Conservation (phyloP, 37 sponge, comb jelly and placozoan genomes). For the Hexactinellida sp. region DNA sequence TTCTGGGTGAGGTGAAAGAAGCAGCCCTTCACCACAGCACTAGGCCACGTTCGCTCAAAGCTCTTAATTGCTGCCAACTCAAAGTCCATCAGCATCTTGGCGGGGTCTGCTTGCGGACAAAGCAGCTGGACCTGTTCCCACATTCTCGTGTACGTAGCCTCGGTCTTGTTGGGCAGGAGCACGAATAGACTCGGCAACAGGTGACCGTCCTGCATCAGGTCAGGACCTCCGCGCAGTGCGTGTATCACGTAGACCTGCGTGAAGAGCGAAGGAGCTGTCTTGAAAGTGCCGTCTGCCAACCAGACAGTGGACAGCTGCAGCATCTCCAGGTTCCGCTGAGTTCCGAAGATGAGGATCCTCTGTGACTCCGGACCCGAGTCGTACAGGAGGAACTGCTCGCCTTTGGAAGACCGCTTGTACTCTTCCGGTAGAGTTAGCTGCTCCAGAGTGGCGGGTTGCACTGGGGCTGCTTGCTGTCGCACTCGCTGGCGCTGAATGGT, state of each 20-base stretch:
- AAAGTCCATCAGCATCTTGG: not conserved
- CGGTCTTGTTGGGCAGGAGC: not conserved
- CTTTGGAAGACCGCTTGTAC: not conserved
- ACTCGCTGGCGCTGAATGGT: not conserved
- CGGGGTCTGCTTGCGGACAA: not conserved
- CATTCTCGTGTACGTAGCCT: not conserved
- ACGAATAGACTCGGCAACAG: not conserved
- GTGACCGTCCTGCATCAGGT: not conserved
- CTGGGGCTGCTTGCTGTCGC: not conserved
- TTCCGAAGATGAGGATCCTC: not conserved
- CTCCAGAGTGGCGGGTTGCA: not conserved
- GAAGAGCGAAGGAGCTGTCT: not conserved
- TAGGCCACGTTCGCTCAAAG: not conserved
- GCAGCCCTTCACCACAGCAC: not conserved
- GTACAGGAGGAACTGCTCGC: not conserved
- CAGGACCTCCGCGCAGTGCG: not conserved
- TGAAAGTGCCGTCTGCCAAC: not conserved
- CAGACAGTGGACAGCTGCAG: not conserved
- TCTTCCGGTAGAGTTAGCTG: not conserved
- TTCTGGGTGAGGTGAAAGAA: conserved; percentile 6
- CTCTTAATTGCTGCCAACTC: not conserved
- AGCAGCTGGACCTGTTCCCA: not conserved
- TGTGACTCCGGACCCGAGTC: not conserved
- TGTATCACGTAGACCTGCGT: not conserved
- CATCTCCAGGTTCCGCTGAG: not conserved